Evolutionary conservation across 2,888 invertebrate species (phyloP), one percentile per base, ranked within the genome.

Genomic region (Acanthococcus lagerstroemiae): DNA sequence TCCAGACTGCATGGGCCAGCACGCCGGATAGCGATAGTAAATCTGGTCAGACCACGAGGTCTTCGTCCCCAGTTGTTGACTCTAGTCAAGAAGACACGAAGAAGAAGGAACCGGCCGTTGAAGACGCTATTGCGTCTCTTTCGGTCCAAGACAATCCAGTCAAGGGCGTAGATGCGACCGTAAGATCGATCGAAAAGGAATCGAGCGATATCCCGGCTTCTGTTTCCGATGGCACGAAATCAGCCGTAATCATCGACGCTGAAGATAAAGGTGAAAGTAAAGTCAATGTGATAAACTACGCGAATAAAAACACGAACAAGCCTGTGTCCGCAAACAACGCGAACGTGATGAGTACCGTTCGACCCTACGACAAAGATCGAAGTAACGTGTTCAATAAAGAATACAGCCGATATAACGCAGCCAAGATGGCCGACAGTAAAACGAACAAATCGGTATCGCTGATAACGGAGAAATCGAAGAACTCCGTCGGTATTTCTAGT

Each of bases 401-500:
- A 7, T 45, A 45, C 46, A 4, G 19, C 19, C 21, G 52, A 9
- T 52, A 52, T 15, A 22, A 22, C 24, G 19, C 52, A 9, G 6
- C 52, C 52, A 52, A 52, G 24, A 15, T 45, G 4, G 19, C 15
- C 4, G 46, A 45, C 15, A 6, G 6, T 22, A 52, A 24, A 22
- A 22, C 6, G 19, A 22, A 22, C 55, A 55, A 27, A 55, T n/a
- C 6, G 22, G 37, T 37, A 19, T 22, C 37, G 4, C 9, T 37
- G n/a, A 54, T 52, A 4, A 24, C 17, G 9, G 61, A 61, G 21
- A 61, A 61, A 52, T 24, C 25, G 52, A 63, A 63, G 27, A 63
- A 63, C 17, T 30, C 52, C n/a, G 17, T 24, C 25, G n/a, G 15
- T 19, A 52, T 52, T 63, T 52, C 63, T 63, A 63, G 63, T 63